These are phyloP conservation scores for Ceratina australensis DNA, from an alignment of 1,140 invertebrate genomes.

Conservation along the genomic window DNA sequence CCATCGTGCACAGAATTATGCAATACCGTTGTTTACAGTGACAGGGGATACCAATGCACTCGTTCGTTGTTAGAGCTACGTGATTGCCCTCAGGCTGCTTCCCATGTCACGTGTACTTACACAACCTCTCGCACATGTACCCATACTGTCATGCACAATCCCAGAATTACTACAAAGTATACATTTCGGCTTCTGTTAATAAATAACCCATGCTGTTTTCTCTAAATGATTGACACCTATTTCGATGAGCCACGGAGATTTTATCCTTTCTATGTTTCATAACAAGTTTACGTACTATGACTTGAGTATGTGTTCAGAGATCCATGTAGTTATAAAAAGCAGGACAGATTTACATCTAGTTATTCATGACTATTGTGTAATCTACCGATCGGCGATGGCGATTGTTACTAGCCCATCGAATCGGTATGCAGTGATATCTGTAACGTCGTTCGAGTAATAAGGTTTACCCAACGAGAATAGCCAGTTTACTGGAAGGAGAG, in stretches of 20 bases:
- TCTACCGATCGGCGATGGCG: conserved; percentile 16
- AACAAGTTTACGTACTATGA: too few species aligned
- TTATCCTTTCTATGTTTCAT: too few species aligned
- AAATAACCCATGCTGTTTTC: neutral
- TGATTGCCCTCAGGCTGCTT: conserved; percentile 39
- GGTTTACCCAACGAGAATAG: too few species aligned
- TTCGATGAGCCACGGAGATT: neutral
- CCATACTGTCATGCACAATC: conserved; percentile 2
- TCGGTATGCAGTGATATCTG: conserved; percentile 51
- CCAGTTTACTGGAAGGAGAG: too few species aligned
- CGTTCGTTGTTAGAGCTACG: conserved; percentile 26
- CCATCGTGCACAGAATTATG: conserved; percentile 20
- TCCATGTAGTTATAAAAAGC: conserved; percentile 5
- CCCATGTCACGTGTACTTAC: conserved; percentile 34
- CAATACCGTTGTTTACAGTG: conserved; percentile 35
- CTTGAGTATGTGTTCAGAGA: neutral
- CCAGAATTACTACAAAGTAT: neutral
- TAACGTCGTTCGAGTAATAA: conserved; percentile 44
- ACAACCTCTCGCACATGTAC: conserved; percentile 6
- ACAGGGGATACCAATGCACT: conserved; percentile 25
- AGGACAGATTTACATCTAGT: conserved; percentile 34
- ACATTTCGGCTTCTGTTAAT: conserved; percentile 22
- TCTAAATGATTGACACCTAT: too few species aligned
- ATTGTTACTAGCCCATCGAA: conserved; percentile 39
- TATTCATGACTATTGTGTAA: neutral